Evolutionary conservation across 2,888 invertebrate genomes (phyloP).

Genomic region (Drosophila quinaria): DNA sequence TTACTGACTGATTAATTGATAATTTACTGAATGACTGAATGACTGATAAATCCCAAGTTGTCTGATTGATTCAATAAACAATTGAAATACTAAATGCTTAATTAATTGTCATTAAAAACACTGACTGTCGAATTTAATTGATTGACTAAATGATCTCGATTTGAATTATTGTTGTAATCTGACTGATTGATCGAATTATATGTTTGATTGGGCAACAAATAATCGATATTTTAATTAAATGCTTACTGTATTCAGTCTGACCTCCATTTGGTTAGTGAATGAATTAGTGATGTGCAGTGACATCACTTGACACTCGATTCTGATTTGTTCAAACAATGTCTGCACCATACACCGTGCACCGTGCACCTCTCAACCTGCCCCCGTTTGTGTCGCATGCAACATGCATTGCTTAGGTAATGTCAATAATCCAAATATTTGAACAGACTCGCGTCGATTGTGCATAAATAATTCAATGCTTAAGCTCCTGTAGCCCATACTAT

Average conservation of each 20-base stretch:
- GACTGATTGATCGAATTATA: neutral
- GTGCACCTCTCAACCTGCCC: neutral
- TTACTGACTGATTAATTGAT: neutral
- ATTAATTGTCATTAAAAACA: no score
- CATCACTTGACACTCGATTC: neutral
- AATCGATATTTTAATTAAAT: neutral
- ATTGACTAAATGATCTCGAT: no score
- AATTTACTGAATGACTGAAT: no score
- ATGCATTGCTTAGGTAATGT: constrained; percentile 14
- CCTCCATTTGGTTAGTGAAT: neutral
- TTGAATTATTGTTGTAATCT: no score
- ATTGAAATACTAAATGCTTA: no score
- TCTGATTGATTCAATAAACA: neutral
- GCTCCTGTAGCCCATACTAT: neutral
- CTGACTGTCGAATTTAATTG: no score
- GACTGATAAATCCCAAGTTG: neutral
- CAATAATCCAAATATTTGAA: constrained; percentile 23
- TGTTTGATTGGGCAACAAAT: neutral
- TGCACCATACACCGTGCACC: neutral
- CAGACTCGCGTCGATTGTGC: constrained; percentile 29
- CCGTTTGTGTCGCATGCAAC: neutral
- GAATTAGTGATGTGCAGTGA: neutral
- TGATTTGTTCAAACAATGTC: neutral
- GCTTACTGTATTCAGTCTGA: neutral
- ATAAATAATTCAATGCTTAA: constrained; percentile 45